Evolutionary conservation across 2,797 vertebrate genomes (phyloP).

Genomic region (Ficedula albicollis): DNA sequence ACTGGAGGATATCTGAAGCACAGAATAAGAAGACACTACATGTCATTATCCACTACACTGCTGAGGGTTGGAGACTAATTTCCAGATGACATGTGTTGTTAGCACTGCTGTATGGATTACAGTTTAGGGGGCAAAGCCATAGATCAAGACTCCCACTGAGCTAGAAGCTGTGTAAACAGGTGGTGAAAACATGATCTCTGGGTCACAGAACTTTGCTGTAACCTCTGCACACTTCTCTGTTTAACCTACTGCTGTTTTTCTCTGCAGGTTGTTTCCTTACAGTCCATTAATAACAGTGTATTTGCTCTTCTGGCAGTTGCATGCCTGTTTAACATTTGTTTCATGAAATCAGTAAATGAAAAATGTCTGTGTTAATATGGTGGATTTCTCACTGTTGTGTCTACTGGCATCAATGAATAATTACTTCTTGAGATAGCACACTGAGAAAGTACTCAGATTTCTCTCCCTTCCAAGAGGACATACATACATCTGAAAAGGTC

Average conservation of each 20-base stretch:
- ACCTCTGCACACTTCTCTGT: neutral
- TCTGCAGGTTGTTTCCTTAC: neutral
- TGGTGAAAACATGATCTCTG: neutral
- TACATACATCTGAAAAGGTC: neutral
- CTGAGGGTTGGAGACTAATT: constrained; percentile 11
- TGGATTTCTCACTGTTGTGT: neutral
- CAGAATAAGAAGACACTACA: neutral
- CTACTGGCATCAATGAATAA: neutral
- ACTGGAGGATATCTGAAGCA: neutral
- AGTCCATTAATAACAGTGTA: neutral
- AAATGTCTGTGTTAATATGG: neutral
- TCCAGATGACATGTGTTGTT: constrained; percentile 4
- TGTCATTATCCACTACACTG: neutral
- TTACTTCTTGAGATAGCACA: neutral
- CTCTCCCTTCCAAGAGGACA: neutral
- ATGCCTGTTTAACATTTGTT: neutral
- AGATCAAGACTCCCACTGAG: neutral
- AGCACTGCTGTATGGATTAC: neutral
- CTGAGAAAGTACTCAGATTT: neutral
- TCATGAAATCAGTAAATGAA: neutral
- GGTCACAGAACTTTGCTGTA: neutral
- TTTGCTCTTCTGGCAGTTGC: neutral
- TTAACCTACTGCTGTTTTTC: neutral
- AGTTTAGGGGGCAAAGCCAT: neutral
- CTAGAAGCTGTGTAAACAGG: neutral